phyloP scores from a whole-genome alignment of 2,113 vertebrate species.

The Symphodus melops region DNA sequence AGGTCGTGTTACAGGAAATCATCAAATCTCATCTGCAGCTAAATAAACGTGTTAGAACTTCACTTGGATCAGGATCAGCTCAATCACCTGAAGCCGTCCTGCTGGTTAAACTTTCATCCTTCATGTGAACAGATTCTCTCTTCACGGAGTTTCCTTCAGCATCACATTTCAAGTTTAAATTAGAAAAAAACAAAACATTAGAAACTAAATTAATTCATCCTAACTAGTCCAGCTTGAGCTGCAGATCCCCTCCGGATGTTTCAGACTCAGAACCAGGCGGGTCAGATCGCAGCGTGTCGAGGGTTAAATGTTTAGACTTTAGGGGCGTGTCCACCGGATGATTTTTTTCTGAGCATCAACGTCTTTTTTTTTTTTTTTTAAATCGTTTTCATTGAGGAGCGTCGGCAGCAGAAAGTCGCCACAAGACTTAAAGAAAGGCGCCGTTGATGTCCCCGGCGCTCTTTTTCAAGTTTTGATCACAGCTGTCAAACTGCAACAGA shows the following conservation, averaged over 20 bases:
- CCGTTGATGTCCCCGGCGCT: too few relatives aligned
- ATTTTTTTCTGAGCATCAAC: too few relatives aligned
- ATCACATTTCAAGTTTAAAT: background rate
- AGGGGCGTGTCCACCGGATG: too few relatives aligned
- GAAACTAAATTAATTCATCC: background rate
- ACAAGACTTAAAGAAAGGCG: too few relatives aligned
- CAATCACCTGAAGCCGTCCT: slow-evolving; percentile 20
- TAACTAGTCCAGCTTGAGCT: slow-evolving; percentile 12
- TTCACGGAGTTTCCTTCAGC: background rate
- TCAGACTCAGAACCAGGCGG: background rate
- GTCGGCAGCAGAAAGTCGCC: too few relatives aligned
- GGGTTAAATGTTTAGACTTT: too few relatives aligned
- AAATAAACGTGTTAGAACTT: slow-evolving; percentile 18
- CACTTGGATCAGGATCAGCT: slow-evolving; percentile 8
- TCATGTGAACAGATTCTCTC: slow-evolving; percentile 9
- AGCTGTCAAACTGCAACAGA: too few relatives aligned
- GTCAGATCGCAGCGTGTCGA: too few relatives aligned
- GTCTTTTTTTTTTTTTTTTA: too few relatives aligned
- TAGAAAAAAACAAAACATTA: background rate
- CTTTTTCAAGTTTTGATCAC: too few relatives aligned
- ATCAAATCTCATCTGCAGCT: slow-evolving; percentile 38
- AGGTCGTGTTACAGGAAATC: slow-evolving; percentile 43
- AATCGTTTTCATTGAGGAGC: too few relatives aligned
- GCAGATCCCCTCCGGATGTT: background rate
- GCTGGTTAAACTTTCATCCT: background rate